These are phyloP conservation scores for Oreochromis mossambicus DNA, from an alignment of 2,797 vertebrate species.

Conservation along the genomic window DNA sequence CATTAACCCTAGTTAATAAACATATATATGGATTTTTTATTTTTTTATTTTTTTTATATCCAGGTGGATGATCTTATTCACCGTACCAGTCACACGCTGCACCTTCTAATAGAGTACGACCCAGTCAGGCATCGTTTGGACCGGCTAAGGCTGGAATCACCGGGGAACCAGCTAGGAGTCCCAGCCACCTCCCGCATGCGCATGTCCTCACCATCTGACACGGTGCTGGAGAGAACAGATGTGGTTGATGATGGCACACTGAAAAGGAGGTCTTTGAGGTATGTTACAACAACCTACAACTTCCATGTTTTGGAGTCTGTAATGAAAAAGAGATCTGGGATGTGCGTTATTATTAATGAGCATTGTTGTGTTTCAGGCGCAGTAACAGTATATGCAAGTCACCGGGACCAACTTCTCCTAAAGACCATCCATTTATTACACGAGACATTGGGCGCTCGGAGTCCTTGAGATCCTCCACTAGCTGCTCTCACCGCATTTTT, in stretches of 20 bases:
- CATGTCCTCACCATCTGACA: conserved; percentile 73
- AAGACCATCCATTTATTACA: conserved; percentile 77
- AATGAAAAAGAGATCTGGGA: not conserved
- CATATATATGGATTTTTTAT: not conserved
- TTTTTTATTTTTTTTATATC: not conserved
- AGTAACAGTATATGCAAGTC: conserved; percentile 94
- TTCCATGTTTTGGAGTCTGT: not conserved
- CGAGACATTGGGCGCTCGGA: conserved; percentile 90
- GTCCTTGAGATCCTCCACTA: conserved; percentile 85
- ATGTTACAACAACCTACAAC: not conserved
- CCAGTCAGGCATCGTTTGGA: conserved; percentile 88
- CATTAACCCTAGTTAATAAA: not conserved
- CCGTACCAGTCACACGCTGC: conserved; percentile 87
- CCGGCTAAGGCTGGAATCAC: conserved; percentile 81
- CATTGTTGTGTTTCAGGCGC: conserved; percentile 67
- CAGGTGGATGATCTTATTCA: conserved; percentile 91
- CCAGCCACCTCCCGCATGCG: conserved; percentile 79
- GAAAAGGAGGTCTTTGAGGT: conserved; percentile 90
- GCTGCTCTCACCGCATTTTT: conserved; percentile 92
- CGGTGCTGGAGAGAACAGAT: conserved; percentile 82
- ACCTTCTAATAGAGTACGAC: conserved; percentile 93
- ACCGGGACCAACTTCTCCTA: conserved; percentile 87
- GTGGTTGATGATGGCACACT: conserved; percentile 81
- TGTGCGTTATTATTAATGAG: not conserved
- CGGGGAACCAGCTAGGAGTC: conserved; percentile 62